Base-by-base conservation (phyloP, 2,797 vertebrate genomes). In the Acropternis orthonyx region DNA sequence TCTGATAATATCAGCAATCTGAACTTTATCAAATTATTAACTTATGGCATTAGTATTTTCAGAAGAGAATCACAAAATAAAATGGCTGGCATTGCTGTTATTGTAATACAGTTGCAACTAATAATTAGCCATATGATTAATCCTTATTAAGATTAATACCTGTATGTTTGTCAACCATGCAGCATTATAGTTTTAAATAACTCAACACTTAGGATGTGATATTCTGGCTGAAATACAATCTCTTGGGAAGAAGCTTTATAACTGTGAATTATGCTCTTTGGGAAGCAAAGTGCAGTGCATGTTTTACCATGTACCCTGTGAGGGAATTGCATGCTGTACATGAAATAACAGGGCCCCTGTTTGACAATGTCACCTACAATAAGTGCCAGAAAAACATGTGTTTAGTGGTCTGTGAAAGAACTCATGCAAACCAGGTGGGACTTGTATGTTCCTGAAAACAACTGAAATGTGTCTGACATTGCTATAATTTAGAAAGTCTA, bases 21-120 rank as follows among this genome's bases (percentile, higher is more conserved):
- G 92, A 92, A 90, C 71, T 93, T 95, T 87, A 91, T 95, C 85
- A 97, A 94, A 93, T 88, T 51, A 78, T 95, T 95, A 94, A 88
- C 26, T 93, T 94, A 87, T 1, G 8, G 43, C 44, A 92, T 90
- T 92, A 95, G 69, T 71, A 73, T 52, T 95, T 93, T 89, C 67
- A 77, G 74, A 94, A 91, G 41, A 92, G 39, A 95, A 74, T 66
- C 63, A 85, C 62, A 92, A 82, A 37, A 83, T 82, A 63, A 89
- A 93, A 79, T 73, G 65, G 3, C 72, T 91, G 41, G 75, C 56
- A 27, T 74, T 79, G 44, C n/a, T 79, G 32, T 88, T 84, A 59
- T 24, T 71, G 30, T 76, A 86, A 81, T 62, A 58, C 44, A 55
- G 65, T 66, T 86, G 51, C 80, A 94, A 46, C 63, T 92, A 51